Evolutionary conservation across 2,888 invertebrate species (phyloP).

Genomic region (Megalurothrips usitatus): DNA sequence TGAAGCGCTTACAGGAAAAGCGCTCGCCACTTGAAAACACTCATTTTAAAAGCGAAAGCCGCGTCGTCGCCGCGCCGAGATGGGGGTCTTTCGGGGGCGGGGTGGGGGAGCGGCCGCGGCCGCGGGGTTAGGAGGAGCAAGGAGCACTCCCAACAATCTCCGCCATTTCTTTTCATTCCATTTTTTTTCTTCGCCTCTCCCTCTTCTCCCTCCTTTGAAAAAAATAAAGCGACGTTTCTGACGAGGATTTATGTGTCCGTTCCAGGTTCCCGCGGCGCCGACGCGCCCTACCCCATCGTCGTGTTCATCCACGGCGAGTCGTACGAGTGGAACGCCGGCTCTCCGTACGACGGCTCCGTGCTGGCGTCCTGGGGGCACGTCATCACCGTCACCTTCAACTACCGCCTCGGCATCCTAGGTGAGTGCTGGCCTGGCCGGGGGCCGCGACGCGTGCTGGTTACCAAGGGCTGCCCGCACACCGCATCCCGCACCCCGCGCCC

Average conservation of each 20-base stretch:
- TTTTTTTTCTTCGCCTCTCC: background rate
- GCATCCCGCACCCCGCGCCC: background rate
- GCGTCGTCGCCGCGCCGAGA: background rate
- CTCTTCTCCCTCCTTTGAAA: background rate
- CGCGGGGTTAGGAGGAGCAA: too few relatives aligned
- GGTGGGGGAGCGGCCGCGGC: background rate
- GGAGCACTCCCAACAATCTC: background rate
- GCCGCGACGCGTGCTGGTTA: too few relatives aligned
- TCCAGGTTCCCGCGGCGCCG: constrained; percentile 67
- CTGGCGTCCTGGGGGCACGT: constrained; percentile 86
- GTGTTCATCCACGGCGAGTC: constrained; percentile 83
- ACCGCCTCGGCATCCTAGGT: constrained; percentile 83
- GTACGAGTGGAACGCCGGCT: constrained; percentile 94
- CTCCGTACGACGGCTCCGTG: constrained; percentile 93
- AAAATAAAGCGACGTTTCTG: background rate
- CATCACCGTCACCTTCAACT: constrained; percentile 86
- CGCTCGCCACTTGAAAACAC: constrained; percentile 15
- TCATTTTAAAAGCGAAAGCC: background rate
- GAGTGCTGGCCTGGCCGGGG: constrained; percentile 45
- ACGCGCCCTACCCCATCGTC: constrained; percentile 75
- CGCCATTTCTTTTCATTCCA: background rate
- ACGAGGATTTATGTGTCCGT: background rate
- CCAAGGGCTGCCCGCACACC: too few relatives aligned
- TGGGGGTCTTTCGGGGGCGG: background rate
- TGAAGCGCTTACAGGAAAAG: constrained; percentile 18